Conservation (phyloP, 2,113 vertebrate species). For the Aix galericulata region DNA sequence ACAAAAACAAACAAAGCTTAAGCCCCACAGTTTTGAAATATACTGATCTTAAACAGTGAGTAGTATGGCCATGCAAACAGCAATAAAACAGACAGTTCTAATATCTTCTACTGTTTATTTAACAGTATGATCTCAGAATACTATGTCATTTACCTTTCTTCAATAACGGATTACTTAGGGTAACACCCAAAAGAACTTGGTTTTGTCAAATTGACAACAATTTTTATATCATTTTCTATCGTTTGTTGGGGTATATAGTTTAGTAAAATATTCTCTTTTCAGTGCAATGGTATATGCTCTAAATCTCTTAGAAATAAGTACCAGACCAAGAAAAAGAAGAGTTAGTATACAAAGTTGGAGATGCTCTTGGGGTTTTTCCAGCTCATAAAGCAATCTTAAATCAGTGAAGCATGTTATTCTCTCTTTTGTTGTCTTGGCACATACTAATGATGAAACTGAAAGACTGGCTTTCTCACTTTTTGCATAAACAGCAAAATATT, state of each 20-base stretch:
- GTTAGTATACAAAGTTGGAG: not conserved
- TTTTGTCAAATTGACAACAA: not conserved
- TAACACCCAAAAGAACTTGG: not conserved
- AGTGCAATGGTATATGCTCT: not conserved
- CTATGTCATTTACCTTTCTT: not conserved
- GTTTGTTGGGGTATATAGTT: rapidly evolving
- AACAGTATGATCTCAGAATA: not conserved
- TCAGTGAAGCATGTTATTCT: not conserved
- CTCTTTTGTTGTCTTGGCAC: not conserved
- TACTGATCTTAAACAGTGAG: not conserved
- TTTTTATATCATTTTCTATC: not conserved
- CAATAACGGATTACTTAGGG: not conserved
- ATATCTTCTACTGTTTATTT: not conserved
- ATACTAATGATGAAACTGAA: not conserved
- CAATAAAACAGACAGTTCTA: not conserved
- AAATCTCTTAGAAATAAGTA: not conserved
- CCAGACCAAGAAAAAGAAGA: not conserved
- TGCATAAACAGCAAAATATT: not conserved
- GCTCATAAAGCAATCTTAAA: not conserved
- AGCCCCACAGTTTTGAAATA: not conserved
- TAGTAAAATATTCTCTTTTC: not conserved
- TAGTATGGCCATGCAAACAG: not conserved
- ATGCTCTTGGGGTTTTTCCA: not conserved
- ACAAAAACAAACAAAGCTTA: not conserved
- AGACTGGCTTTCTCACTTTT: not conserved